Evolutionary conservation across 2,888 invertebrate species (phyloP), one percentile per base, ranked within the genome.

Genomic region (Synanthedon andrenaeformis): DNA sequence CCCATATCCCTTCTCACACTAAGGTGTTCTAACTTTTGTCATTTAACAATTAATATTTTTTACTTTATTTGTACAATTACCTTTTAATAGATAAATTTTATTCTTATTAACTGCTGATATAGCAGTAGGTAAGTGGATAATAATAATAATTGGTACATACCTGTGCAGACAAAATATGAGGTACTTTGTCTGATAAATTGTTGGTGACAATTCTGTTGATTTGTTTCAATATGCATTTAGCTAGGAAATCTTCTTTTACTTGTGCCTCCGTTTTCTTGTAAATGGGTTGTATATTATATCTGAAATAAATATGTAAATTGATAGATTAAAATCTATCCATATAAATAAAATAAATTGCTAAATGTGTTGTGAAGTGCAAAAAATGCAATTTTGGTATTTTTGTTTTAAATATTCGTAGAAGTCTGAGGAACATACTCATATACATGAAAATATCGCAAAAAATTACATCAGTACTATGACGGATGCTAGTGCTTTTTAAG

Each of bases 191-290:
- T 6, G 89, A 76, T 4, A 95, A 76, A 59, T 89, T 84, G 59
- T 91, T 90, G 17, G 90, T 73, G 3, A 95, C 77, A 2, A 91
- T 86, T 66, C 94, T 89, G 72, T 95, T 94, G 3, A 95, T 84
- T 74, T 93, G 92, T 61, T 88, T 89, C 1, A 90, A 84, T 55
- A 95, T 73, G 49, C 85, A 73, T 56, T 87, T 86, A 41, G 89
- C 79, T 35, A 83, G 58, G 3, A 77, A 62, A 74, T 90, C 76
- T 58, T 90, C 89, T 55, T 74, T 63, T 53, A 77, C 82, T 51
- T 62, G 70, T 35, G 59, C 59, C 58, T 75, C 74, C 49, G 66
- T 57, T 56, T 69, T 73, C 0, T 70, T 70, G 13, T 55, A n/a
- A 41, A 4, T 64, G 13, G 60, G 11, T 6, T 51, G 13, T 17